Evolutionary conservation across 2,797 vertebrate species (phyloP).

Genomic region (Synanceia verrucosa): DNA sequence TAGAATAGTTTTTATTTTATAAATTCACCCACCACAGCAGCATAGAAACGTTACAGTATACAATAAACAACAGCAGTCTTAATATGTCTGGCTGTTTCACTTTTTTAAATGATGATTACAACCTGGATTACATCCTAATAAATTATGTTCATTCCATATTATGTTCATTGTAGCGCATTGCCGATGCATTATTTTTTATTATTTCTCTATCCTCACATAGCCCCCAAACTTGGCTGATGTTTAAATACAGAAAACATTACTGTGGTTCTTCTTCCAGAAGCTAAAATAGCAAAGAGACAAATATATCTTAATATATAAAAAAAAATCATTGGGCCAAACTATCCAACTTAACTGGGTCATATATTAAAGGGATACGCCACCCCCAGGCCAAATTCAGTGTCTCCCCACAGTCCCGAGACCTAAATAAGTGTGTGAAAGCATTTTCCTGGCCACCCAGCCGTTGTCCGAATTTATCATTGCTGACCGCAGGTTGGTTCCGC

Average conservation of each 20-base stretch:
- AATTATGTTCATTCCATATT: background rate
- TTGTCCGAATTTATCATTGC: too few species aligned
- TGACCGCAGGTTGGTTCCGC: too few species aligned
- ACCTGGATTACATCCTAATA: conserved; percentile 14
- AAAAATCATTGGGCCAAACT: conserved; percentile 63
- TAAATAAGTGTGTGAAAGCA: too few species aligned
- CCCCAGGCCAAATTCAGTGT: too few species aligned
- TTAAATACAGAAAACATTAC: conserved; percentile 17
- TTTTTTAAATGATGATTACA: conserved; percentile 1
- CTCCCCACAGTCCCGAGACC: too few species aligned
- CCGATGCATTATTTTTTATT: conserved; percentile 1
- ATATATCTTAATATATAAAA: conserved; percentile 29
- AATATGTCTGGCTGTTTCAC: background rate
- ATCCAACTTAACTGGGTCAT: conserved; percentile 68
- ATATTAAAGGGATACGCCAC: too few species aligned
- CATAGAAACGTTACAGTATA: too few species aligned
- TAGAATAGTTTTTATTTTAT: too few species aligned
- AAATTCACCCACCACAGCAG: too few species aligned
- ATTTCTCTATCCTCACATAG: conserved; percentile 1
- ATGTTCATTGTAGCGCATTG: background rate
- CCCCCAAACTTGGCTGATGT: background rate
- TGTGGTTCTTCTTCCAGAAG: conserved; percentile 6
- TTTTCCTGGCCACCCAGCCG: too few species aligned
- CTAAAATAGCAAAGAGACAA: conserved; percentile 53
- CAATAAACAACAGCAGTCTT: background rate